These are phyloP conservation scores for Rhinolophus ferrumequinum DNA, from an alignment of 2,113 vertebrate genomes.

Conservation along the genomic window DNA sequence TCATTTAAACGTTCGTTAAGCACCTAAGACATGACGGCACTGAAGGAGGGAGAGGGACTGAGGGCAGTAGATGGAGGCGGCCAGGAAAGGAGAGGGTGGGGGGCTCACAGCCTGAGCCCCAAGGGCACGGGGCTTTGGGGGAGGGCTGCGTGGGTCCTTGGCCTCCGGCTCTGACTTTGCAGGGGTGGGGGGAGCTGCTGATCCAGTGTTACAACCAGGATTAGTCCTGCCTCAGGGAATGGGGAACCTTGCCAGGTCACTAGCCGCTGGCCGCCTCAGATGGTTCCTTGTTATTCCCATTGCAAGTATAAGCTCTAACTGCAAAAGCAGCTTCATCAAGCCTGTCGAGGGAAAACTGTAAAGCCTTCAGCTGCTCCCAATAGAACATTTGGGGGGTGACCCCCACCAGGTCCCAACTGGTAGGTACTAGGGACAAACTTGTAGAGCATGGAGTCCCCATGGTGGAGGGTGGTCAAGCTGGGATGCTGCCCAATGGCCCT, in stretches of 20 bases:
- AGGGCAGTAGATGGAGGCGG: not conserved
- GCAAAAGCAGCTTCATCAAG: not conserved
- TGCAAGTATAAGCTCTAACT: not conserved
- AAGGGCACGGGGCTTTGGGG: not conserved
- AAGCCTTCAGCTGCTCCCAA: accelerated
- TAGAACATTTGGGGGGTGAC: accelerated
- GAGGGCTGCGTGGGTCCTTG: not conserved
- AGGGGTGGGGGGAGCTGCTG: not conserved
- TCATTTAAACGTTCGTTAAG: not conserved
- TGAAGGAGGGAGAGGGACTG: not conserved
- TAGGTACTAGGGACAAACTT: accelerated
- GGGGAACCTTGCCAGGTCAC: not conserved
- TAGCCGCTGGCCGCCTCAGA: accelerated
- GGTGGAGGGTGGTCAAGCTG: not conserved
- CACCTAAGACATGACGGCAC: not conserved
- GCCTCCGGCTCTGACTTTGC: not conserved
- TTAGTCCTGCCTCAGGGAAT: not conserved
- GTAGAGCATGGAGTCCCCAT: not conserved
- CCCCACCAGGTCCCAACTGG: not conserved
- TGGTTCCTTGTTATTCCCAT: not conserved
- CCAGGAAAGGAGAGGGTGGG: not conserved
- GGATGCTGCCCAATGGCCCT: not conserved
- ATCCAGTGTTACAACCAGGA: accelerated
- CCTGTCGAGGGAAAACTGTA: accelerated
- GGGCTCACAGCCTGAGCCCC: accelerated